A percentile compares a stretch with the other conserved stretches of the same genome.
These are phyloP conservation scores for Hyalella azteca DNA, from an alignment of 2,888 invertebrate species.

Conservation along the genomic window DNA sequence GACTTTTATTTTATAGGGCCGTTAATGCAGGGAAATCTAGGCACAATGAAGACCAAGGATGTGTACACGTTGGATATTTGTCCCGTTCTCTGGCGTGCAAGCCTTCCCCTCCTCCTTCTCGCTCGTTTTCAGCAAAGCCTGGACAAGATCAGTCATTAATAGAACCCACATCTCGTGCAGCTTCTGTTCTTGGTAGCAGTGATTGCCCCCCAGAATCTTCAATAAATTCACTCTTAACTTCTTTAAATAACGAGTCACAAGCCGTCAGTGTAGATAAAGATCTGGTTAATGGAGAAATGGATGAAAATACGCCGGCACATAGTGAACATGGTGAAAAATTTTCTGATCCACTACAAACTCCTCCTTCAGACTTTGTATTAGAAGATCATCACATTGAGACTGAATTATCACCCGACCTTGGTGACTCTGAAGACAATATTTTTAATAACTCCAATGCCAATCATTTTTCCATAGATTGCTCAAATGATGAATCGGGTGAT, in stretches of 20 bases:
- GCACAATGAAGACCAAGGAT: constrained; percentile 79
- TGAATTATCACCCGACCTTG: not conserved
- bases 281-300: too few species aligned
- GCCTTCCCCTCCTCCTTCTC: not conserved
- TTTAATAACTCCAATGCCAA: constrained; percentile 5
- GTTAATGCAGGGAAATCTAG: constrained; percentile 81
- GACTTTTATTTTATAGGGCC: constrained; percentile 44
- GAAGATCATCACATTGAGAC: not conserved
- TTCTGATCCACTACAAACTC: constrained; percentile 9
- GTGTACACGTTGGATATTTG: constrained; percentile 61
- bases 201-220: too few species aligned
- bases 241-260: too few species aligned
- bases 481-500: not conserved
- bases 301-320: too few species aligned
- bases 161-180: too few species aligned
- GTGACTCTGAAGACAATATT: not conserved
- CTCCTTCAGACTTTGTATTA: not conserved
- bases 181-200: too few species aligned
- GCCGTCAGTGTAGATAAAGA: too few species aligned
- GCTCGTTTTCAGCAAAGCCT: not conserved
- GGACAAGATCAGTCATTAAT: not conserved
- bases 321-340: not conserved
- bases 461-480: constrained; percentile 1
- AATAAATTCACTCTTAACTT: too few species aligned
- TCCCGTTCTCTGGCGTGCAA: constrained; percentile 43